Evolutionary conservation across 2,888 invertebrate genomes (phyloP), one percentile per base, ranked within the genome.

Genomic region (Scelioninae gen. 2): DNA sequence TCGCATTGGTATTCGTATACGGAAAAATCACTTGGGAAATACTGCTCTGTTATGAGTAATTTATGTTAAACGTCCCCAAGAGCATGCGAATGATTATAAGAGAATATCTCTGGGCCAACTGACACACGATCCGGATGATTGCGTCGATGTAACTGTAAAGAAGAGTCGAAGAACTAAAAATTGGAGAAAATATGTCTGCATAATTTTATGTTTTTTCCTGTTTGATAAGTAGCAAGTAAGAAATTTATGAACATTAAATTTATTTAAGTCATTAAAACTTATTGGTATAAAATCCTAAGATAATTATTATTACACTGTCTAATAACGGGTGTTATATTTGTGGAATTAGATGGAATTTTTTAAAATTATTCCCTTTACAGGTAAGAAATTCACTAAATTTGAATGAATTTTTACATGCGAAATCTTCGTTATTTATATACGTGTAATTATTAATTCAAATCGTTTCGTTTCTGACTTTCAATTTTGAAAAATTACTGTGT

Each of bases 21-120:
- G 19, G 35, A 65, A 65, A 57, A 65, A 65, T 65, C 65, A 65
- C 65, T 48, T 65, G 65, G 65, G 67, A 67, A 67, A 67, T 67
- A 37, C 35, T 52, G 46, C 19, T 58, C 33, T 33, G 58, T 52
- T 58, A 58, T 67, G 52, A 58, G 67, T 57, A 57, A 67, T 57
- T 67, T 67, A 67, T 67, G 46, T 67, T 57, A 57, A 67, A 67
- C 28, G 57, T 57, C 39, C 67, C 67, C 67, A 43, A 43, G 67
- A 67, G 67, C 31, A 10, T 10, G 7, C 50, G 43, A 52, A 67
- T 43, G 53, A 67, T 67, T 67, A 13, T 52, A 58, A 58, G 58
- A 67, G 58, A 67, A 50, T 58, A 58, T 67, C 35, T 43, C 16
- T n/a, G 11, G 39, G 13, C 46, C 46, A 65, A 65, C 46, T 41